Conservation (phyloP, 1,140 invertebrate species). For the Bombus waltoni region DNA sequence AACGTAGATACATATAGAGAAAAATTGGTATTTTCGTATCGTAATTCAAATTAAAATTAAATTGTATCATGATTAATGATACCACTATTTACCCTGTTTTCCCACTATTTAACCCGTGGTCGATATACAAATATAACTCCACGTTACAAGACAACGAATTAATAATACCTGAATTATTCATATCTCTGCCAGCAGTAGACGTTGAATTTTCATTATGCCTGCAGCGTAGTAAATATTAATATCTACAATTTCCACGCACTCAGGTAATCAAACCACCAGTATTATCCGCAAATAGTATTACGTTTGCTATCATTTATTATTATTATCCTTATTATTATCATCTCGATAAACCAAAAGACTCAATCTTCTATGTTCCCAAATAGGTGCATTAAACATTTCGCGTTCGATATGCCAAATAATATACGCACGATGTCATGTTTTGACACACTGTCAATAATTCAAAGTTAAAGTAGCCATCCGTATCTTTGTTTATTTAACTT, state of each 20-base stretch:
- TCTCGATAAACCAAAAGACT: background rate
- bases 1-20: no score
- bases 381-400: background rate
- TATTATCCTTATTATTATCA: background rate
- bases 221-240: background rate
- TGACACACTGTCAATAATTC: no score
- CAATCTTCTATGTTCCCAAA: background rate
- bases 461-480: no score
- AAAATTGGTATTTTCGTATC: no score
- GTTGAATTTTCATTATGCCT: constrained; percentile 5
- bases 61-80: background rate
- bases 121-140: background rate
- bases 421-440: background rate
- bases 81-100: no score
- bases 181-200: background rate
- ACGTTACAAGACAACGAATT: background rate
- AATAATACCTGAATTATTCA: background rate
- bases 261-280: background rate
- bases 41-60: background rate
- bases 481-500: no score
- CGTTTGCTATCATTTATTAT: background rate
- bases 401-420: background rate
- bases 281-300: background rate
- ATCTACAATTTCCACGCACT: background rate
- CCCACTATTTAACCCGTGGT: background rate